Base-by-base conservation (phyloP, 2,797 vertebrate genomes). In the Erpetoichthys calabaricus region DNA sequence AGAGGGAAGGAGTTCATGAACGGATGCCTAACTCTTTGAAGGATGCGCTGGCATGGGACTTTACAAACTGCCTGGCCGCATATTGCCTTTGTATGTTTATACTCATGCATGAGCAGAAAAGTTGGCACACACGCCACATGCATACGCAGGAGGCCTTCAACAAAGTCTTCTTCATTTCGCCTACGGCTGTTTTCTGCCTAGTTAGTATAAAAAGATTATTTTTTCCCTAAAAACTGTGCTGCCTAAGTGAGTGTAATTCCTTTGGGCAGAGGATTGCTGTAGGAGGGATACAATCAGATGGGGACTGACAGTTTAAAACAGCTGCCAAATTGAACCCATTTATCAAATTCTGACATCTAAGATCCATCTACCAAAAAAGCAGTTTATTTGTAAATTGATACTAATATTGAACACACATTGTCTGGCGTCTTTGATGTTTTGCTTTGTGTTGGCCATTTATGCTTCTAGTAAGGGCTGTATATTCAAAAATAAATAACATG, bases 321-420 rank as follows among this genome's bases (percentile, higher is more conserved):
- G 81, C 68, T 73, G 73, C 80, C 82, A 87, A 87, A 88, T 87
- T 87, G 87, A 80, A 86, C 80, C 82, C 86, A 88, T 89, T 87
- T 82, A 87, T 88, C 87, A 87, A 78, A 78, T 70, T 67, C 77
- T 86, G 87, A 86, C 85, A 81, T 75, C 66, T 72, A 78, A 73
- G 76, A 78, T 83, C 75, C 71, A 73, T 71, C 72, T 75, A 69
- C 75, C 74, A 78, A 79, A 80, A 80, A 84, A 79, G 73, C 78
- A 74, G 76, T 85, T 86, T 86, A 78, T 86, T 83, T 81, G 75
- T 76, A 81, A 84, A 84, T 80, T 77, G 81, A 85, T 82, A 75
- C 80, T 85, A 86, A 85, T 83, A 75, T 80, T 59, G 65, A 81
- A 73, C 78, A 63, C 57, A 65, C 76, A 67, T 74, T 67, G 76